Percentiles rank a stretch among this genome's conserved stretches.
Evolutionary conservation across 2,113 vertebrate genomes (phyloP).

Genomic region (Gopherus evgoodei): DNA sequence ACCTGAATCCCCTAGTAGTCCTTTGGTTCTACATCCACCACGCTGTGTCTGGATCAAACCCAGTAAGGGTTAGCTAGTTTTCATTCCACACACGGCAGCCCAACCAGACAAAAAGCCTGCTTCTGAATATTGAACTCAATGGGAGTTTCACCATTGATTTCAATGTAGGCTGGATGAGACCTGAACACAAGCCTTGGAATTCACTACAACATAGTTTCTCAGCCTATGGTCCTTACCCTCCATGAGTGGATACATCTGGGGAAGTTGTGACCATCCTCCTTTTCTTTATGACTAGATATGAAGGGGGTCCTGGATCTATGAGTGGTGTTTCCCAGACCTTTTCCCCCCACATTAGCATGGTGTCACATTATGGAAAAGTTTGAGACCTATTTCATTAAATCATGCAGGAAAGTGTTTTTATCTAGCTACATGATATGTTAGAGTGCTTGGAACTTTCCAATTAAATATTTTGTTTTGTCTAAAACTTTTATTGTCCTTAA

Average conservation of each 20-base stretch:
- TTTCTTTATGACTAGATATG: background rate
- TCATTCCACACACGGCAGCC: background rate
- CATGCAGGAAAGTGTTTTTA: background rate
- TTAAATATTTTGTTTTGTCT: background rate
- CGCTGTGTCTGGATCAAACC: background rate
- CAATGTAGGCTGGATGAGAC: background rate
- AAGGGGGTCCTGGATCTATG: background rate
- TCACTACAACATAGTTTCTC: background rate
- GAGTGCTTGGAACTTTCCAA: background rate
- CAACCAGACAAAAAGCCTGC: background rate
- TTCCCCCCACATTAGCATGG: background rate
- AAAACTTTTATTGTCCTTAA: background rate
- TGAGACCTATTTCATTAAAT: rapidly evolving
- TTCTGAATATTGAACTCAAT: background rate
- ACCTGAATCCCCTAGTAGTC: background rate
- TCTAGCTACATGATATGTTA: background rate
- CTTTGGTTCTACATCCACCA: background rate
- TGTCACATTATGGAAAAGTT: background rate
- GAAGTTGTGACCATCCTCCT: background rate
- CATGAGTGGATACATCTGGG: background rate
- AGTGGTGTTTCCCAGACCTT: background rate
- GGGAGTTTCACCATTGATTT: background rate
- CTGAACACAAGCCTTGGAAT: background rate
- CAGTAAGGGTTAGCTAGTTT: background rate
- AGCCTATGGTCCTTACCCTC: background rate